A percentile compares a stretch with the other conserved stretches of the same genome.
These are phyloP conservation scores for Smithornis capensis DNA, from an alignment of 2,113 vertebrate species.

Conservation along the genomic window DNA sequence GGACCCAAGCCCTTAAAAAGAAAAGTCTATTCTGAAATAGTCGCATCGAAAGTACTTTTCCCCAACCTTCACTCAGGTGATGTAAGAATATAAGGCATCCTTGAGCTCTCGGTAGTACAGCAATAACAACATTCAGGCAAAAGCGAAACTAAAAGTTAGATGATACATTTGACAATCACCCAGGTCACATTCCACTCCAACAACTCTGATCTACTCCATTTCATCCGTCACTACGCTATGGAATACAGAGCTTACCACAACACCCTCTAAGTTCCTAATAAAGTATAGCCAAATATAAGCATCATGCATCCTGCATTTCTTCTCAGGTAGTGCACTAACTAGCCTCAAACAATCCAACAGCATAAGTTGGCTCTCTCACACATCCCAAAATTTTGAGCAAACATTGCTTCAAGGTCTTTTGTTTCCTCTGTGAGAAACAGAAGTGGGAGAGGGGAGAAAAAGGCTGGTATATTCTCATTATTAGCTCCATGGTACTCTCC, in stretches of 20 bases:
- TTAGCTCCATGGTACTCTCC: fast-evolving
- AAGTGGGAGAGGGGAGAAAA: background rate
- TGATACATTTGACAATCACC: background rate
- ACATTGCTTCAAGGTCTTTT: background rate
- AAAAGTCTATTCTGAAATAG: background rate
- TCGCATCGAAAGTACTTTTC: background rate
- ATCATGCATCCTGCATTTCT: fast-evolving
- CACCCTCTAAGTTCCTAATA: background rate
- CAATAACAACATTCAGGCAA: background rate
- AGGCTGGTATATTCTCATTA: background rate
- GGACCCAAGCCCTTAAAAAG: background rate
- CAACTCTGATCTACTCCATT: background rate
- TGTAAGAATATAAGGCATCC: background rate
- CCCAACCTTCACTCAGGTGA: background rate
- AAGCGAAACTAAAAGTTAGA: background rate
- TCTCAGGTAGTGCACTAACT: background rate
- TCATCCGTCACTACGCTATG: background rate
- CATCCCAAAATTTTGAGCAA: background rate
- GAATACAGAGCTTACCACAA: background rate
- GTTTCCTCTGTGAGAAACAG: background rate
- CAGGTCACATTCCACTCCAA: background rate
- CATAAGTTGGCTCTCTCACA: background rate
- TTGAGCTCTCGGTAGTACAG: background rate
- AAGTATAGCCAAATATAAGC: background rate
- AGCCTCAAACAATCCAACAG: background rate